Evolutionary conservation across 1,140 invertebrate species (phyloP), one percentile per base, ranked within the genome.

Genomic region (Hylyphantes graminicola): DNA sequence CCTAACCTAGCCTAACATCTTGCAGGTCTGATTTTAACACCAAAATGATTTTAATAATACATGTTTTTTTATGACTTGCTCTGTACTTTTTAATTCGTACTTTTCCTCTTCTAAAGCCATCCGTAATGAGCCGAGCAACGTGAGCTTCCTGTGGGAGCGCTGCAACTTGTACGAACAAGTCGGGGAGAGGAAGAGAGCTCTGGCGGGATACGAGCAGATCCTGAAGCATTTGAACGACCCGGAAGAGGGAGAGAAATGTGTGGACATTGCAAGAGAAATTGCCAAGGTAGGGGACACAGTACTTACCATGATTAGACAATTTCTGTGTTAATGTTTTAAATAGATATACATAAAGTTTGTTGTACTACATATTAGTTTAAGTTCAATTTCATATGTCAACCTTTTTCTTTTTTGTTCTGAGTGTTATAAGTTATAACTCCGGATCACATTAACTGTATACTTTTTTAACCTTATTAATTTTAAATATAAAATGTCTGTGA

Each of bases 201-300:
- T 96, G 54, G 92, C 92, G 85, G 94, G 93, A 12, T 97, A 95
- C 89, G 90, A 93, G 9, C 92, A 93, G 88, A 92, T 97, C 87
- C 90, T 97, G 17, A 91, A 92, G 51, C 67, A 82, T 9, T 89
- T 96, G 54, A 91, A 90, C 72, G 91, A 90, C 67, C 90, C 92
- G 8, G 91, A 92, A 68, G 92, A 95, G 88, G 92, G 92, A 19
- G 91, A 93, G 85, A 90, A 92, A 68, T 94, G 96, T 86, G 90
- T 97, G 57, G 91, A 93, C 73, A 92, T 95, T 86, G 94, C 94
- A 0, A 95, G 94, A 90, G 92, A 93, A 86, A 91, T 96, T 51
- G 93, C 94, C 0, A 92, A 93, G 87, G 88, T 89, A 50, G 1
- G 19, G 21, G 35, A 65, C 7, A 11, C 17, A 59, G 12, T 59